Percentiles rank a stretch among this genome's conserved stretches.
Conservation (phyloP, 1,140 invertebrate genomes). For the Daktulosphaira vitifoliae region DNA sequence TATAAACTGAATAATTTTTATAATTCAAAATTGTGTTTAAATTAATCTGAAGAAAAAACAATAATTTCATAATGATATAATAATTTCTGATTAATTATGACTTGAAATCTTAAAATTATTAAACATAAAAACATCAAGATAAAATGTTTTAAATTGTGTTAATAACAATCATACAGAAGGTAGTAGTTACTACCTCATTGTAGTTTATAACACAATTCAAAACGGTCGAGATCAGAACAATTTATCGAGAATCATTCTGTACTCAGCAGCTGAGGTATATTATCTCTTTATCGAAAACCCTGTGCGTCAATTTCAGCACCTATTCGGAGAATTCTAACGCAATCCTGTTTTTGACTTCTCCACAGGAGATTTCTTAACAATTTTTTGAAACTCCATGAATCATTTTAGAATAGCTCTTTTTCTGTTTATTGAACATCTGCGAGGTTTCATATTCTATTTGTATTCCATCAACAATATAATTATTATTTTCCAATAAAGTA, state of each 20-base stretch:
- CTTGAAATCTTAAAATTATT: too few species aligned
- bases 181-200: too few species aligned
- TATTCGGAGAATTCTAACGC: constrained; percentile 15
- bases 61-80: too few species aligned
- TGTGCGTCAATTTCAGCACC: constrained; percentile 29
- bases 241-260: too few species aligned
- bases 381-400: constrained; percentile 2
- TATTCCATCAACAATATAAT: constrained; percentile 1
- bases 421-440: constrained; percentile 10
- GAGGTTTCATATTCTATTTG: not conserved
- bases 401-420: not conserved
- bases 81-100: too few species aligned
- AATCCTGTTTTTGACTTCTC: constrained; percentile 27
- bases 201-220: not conserved
- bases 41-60: too few species aligned
- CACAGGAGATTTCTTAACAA: constrained; percentile 16
- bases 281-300: constrained; percentile 1
- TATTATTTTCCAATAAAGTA: too few species aligned
- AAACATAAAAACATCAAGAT: too few species aligned
- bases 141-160: too few species aligned
- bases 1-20: too few species aligned
- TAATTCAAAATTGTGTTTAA: too few species aligned
- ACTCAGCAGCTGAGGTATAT: not conserved
- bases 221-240: not conserved
- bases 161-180: too few species aligned